Evolutionary conservation across 2,113 vertebrate species (phyloP).

Genomic region (Psettodes erumei): DNA sequence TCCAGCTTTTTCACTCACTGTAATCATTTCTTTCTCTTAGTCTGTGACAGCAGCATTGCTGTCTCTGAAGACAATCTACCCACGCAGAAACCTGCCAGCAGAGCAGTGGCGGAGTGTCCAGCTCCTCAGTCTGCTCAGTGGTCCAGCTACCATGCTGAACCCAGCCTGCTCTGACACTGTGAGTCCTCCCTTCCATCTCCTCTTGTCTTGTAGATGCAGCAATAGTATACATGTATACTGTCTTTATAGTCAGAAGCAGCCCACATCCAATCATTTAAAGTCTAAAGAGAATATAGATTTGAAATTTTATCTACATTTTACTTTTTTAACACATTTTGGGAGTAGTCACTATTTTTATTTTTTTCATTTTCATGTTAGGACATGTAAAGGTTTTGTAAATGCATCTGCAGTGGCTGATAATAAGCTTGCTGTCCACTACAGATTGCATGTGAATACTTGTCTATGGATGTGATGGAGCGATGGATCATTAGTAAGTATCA

Average conservation of each 20-base stretch:
- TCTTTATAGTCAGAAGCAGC: too few species aligned
- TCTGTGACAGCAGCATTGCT: conserved; percentile 89
- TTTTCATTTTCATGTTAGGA: too few species aligned
- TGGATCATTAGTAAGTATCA: conserved; percentile 92
- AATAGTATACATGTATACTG: too few species aligned
- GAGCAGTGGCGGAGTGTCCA: conserved; percentile 93
- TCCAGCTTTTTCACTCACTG: background rate
- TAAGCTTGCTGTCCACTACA: conserved; percentile 63
- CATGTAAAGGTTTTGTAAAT: too few species aligned
- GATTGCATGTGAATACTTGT: conserved; percentile 94
- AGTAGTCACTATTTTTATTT: too few species aligned
- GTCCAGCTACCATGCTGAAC: conserved; percentile 85
- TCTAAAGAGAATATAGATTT: too few species aligned
- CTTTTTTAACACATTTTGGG: too few species aligned
- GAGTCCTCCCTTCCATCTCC: conserved; percentile 54
- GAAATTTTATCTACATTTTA: too few species aligned
- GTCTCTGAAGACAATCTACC: conserved; percentile 87
- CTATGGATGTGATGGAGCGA: conserved; percentile 92
- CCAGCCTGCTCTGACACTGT: conserved; percentile 89
- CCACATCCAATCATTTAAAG: too few species aligned
- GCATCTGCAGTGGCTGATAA: conserved; percentile 13
- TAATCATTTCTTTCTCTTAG: conserved; percentile 68
- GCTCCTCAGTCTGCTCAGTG: conserved; percentile 89
- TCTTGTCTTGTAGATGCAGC: background rate
- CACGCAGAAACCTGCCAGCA: conserved; percentile 88